Conservation (phyloP, 2,113 vertebrate genomes). For the Labeo catla region DNA sequence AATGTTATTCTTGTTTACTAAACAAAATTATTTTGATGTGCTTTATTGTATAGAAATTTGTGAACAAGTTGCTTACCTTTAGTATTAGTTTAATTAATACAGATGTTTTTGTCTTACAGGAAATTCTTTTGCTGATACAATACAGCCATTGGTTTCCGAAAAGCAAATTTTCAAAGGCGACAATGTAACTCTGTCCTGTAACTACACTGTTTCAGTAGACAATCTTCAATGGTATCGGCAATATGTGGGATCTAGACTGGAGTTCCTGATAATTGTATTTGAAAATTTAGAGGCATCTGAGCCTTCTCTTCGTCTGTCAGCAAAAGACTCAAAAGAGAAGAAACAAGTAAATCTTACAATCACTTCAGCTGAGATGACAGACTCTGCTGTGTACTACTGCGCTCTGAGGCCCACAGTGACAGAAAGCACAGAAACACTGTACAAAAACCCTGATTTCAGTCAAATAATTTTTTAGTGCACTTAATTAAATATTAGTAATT, state of each 20-base stretch:
- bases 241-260: background rate
- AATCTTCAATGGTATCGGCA: slow-evolving; percentile 20
- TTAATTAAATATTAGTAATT: no score
- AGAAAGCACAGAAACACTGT: slow-evolving; percentile 8
- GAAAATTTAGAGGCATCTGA: background rate
- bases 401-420: slow-evolving; percentile 44
- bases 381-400: slow-evolving; percentile 48
- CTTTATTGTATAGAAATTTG: background rate
- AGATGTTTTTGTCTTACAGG: background rate
- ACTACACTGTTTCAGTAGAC: background rate
- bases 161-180: background rate
- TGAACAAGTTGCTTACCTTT: background rate
- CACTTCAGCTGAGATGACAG: slow-evolving; percentile 19
- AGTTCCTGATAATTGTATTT: slow-evolving; percentile 4
- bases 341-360: slow-evolving; percentile 35
- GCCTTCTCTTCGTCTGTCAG: background rate
- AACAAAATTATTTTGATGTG: background rate
- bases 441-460: background rate
- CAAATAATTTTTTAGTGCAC: background rate
- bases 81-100: background rate
- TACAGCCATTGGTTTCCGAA: background rate
- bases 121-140: background rate
- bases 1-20: background rate
- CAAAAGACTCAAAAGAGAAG: background rate
- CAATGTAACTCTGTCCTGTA: background rate